Evolutionary conservation across 2,113 vertebrate species (phyloP).

Genomic region (Vireo altiloquus): DNA sequence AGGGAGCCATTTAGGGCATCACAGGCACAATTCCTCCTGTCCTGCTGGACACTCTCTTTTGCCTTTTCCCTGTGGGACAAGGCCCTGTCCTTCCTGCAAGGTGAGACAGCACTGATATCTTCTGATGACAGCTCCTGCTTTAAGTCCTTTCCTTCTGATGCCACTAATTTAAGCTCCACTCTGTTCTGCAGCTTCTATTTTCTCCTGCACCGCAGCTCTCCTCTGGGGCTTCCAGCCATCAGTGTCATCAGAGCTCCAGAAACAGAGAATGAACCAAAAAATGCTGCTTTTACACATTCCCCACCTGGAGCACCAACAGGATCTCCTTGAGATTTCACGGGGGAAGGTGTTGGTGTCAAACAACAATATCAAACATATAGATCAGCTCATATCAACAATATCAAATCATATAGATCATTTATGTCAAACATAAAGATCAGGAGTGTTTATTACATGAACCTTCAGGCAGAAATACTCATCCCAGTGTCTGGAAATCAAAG

Average conservation of each 20-base stretch:
- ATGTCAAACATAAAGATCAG: not conserved
- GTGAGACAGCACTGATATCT: not conserved
- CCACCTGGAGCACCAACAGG: not conserved
- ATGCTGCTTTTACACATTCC: not conserved
- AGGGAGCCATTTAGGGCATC: too few species aligned
- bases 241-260: not conserved
- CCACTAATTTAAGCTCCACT: not conserved
- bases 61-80: not conserved
- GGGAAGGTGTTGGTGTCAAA: not conserved
- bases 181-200: conserved; percentile 17
- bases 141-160: not conserved
- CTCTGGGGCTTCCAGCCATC: not conserved
- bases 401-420: too few species aligned
- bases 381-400: too few species aligned
- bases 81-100: not conserved
- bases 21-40: not conserved
- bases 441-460: not conserved
- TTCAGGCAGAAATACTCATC: not conserved
- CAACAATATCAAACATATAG: too few species aligned
- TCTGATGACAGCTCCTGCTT: not conserved
- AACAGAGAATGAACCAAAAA: conserved; percentile 10
- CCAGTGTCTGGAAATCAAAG: not conserved
- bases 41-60: not conserved
- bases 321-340: not conserved
- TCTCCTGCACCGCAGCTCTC: not conserved